Evolutionary conservation across 2,797 vertebrate genomes (phyloP), one percentile per base, ranked within the genome.

Genomic region (Menidia menidia): DNA sequence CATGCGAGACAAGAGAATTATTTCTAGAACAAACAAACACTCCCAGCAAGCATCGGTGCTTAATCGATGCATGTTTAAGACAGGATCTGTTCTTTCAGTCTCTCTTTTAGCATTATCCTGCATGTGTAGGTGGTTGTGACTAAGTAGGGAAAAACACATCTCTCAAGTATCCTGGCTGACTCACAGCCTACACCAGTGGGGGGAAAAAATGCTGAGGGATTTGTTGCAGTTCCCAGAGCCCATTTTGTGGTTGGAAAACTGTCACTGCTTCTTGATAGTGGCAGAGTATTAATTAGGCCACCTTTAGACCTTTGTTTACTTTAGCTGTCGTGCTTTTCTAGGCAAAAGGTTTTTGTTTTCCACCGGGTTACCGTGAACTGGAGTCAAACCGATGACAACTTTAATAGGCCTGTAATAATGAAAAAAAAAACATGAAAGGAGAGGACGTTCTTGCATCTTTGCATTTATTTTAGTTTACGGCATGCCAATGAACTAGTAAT

Each of bases 261-360:
- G 75, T 81, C 75, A 58, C 33, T 41, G 54, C 30, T 53, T 59
- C 61, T 51, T 73, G 31, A 68, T 50, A 56, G 58, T 59, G 45
- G 41, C 5, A 14, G 51, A 57, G 47, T 61, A 69, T 79, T 80
- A 79, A 85, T 82, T 77, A 75, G 39, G 51, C 16, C 58, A 68
- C 63, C 32, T 70, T 77, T 69, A 52, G 44, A 57, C 55, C 42
- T 53, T 14, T 59, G 59, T 86, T 84, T 83, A 61, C 64, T 66
- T 70, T 53, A 68, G 32, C 67, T 51, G 71, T 81, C 76, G 72
- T 64, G 57, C 41, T 56, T 25, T 53, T 63, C 58, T 58, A 15
- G n/a, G 53, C 47, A 64, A 59, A 59, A 0, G 53, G 57, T 54
- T 59, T 39, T 56, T 64, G 51, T 73, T 18, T 47, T 47, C 1